Evolutionary conservation across 2,797 vertebrate species (phyloP).

Genomic region (Poliocrania exsul): DNA sequence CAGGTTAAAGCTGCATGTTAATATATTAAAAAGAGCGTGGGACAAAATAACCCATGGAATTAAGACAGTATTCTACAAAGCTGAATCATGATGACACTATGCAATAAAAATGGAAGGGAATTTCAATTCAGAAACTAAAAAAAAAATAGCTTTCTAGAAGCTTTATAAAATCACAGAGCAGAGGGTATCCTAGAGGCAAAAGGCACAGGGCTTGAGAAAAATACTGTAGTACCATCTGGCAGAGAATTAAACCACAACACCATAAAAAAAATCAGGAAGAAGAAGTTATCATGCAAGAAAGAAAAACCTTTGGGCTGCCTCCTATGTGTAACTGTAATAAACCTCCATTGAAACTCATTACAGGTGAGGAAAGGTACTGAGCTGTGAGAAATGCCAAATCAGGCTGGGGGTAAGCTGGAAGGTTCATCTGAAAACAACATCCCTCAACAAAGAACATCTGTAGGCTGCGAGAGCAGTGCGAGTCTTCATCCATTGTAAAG

Average conservation of each 20-base stretch:
- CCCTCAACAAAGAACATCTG: not conserved
- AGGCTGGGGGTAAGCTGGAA: not conserved
- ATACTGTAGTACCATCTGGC: not conserved
- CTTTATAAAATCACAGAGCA: not conserved
- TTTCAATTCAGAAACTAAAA: not conserved
- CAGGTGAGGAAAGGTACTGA: not conserved
- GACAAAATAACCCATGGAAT: not conserved
- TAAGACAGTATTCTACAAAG: not conserved
- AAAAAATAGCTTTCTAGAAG: not conserved
- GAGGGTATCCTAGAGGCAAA: not conserved
- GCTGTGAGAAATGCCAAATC: not conserved
- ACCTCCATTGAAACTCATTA: not conserved
- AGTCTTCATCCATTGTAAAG: not conserved
- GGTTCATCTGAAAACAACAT: not conserved
- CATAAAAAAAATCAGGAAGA: not conserved
- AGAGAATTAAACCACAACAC: not conserved
- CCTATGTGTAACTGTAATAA: not conserved
- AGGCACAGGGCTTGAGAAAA: not conserved
- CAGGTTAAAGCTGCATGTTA: not conserved
- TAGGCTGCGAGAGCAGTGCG: not conserved
- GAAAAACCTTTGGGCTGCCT: not conserved
- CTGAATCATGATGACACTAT: not conserved
- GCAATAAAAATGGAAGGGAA: not conserved
- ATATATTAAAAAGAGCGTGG: not conserved
- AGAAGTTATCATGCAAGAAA: not conserved